These are phyloP conservation scores for Psittacula cyanocephala DNA, from an alignment of 2,113 vertebrate genomes.

Conservation along the genomic window DNA sequence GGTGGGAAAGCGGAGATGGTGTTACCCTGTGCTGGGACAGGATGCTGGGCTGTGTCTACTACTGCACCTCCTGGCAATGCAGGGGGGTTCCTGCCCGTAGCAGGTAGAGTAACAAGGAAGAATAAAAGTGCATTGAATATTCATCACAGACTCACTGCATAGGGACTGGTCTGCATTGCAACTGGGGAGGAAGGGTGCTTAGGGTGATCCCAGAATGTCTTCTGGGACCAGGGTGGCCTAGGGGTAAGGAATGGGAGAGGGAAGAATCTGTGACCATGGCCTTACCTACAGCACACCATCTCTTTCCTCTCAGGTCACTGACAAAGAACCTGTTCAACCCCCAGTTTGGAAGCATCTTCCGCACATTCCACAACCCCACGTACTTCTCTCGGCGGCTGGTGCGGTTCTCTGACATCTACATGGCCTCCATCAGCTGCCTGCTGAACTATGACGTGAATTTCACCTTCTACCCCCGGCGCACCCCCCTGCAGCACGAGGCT, in stretches of 20 bases:
- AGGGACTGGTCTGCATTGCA: background rate
- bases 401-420: conserved; percentile 83
- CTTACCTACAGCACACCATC: background rate
- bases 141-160: background rate
- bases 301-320: conserved; percentile 66
- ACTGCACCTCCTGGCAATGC: background rate
- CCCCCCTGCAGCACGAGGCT: conserved; percentile 80
- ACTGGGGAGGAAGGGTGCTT: background rate
- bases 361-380: conserved; percentile 84
- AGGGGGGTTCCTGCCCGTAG: accelerated
- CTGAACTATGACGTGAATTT: conserved; percentile 80
- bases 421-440: conserved; percentile 83
- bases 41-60: background rate
- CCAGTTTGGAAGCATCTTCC: conserved; percentile 84
- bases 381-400: conserved; percentile 82
- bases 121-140: background rate
- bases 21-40: background rate
- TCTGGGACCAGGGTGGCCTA: background rate
- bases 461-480: conserved; percentile 83
- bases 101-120: background rate
- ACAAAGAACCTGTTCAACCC: conserved; percentile 84
- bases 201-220: background rate
- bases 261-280: background rate
- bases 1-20: background rate
- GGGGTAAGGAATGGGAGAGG: background rate